Percentiles rank a stretch among this genome's conserved stretches.
Conservation (phyloP, 2,888 invertebrate species). For the Autographa pulchrina region DNA sequence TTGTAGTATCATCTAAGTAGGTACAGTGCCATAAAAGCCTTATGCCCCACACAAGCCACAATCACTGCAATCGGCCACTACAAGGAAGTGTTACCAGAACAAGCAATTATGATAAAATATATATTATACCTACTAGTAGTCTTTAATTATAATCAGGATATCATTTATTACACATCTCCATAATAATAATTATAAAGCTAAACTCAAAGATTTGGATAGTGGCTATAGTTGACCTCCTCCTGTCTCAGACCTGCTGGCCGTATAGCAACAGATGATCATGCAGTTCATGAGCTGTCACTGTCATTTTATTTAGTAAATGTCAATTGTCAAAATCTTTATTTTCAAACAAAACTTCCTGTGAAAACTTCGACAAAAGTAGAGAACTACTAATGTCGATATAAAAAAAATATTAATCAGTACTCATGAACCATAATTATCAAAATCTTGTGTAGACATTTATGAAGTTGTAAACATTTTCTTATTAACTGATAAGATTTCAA, state of each 20-base stretch:
- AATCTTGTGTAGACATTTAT: slow-evolving; percentile 4
- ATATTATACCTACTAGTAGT: no score
- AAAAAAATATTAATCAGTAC: not conserved
- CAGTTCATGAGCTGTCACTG: not conserved
- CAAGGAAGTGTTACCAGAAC: no score
- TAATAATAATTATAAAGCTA: no score
- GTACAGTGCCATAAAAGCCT: no score
- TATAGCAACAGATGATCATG: not conserved
- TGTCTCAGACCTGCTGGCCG: not conserved
- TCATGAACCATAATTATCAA: not conserved
- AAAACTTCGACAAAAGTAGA: not conserved
- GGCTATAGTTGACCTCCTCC: no score
- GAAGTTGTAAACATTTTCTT: not conserved
- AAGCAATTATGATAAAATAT: no score
- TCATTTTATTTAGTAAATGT: not conserved
- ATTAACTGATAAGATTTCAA: slow-evolving; percentile 44
- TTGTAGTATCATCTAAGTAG: no score
- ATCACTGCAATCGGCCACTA: no score
- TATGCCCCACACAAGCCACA: no score
- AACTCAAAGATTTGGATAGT: no score
- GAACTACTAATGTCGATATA: not conserved
- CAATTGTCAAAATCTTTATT: not conserved
- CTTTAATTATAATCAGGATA: no score
- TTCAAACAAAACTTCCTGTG: not conserved
- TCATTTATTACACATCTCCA: no score